Percentiles rank a stretch among this genome's conserved stretches.
phyloP scores from a whole-genome alignment of 2,888 invertebrate genomes.

The Coleophora flavipennella region DNA sequence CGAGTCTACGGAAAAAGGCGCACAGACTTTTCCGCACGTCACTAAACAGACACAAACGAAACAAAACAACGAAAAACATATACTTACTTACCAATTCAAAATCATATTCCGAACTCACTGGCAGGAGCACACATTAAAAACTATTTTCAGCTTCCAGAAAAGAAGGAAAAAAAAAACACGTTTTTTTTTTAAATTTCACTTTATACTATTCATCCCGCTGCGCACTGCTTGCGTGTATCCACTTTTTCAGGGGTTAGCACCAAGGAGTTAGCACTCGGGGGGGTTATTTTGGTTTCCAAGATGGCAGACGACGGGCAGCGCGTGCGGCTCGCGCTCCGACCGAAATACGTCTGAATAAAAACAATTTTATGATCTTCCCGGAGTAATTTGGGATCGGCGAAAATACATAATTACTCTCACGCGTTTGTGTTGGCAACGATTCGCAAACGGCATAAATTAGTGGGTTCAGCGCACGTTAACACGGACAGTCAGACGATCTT shows the following conservation, averaged over 20 bases:
- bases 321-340: conserved; percentile 31
- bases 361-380: conserved; percentile 30
- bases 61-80: conserved; percentile 16
- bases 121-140: conserved; percentile 24
- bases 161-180: conserved; percentile 1
- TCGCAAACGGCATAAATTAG: too few species aligned
- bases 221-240: neutral
- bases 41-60: conserved; percentile 13
- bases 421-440: conserved; percentile 22
- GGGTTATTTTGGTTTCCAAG: conserved; percentile 10
- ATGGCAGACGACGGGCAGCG: conserved; percentile 25
- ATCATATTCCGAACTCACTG: conserved; percentile 44
- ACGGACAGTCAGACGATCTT: conserved; percentile 1
- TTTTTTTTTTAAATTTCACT: neutral
- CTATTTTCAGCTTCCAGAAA: conserved; percentile 6
- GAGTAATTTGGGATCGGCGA: conserved; percentile 47
- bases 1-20: too few species aligned
- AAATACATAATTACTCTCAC: conserved; percentile 53
- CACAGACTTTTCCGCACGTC: conserved; percentile 20
- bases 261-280: conserved; percentile 1
- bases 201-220: neutral
- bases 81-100: conserved; percentile 58
- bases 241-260: neutral
- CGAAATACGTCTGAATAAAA: conserved; percentile 31
- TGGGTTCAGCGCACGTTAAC: neutral